Evolutionary conservation across 2,888 invertebrate species (phyloP).

Genomic region (Nipponacmea schrenckii): DNA sequence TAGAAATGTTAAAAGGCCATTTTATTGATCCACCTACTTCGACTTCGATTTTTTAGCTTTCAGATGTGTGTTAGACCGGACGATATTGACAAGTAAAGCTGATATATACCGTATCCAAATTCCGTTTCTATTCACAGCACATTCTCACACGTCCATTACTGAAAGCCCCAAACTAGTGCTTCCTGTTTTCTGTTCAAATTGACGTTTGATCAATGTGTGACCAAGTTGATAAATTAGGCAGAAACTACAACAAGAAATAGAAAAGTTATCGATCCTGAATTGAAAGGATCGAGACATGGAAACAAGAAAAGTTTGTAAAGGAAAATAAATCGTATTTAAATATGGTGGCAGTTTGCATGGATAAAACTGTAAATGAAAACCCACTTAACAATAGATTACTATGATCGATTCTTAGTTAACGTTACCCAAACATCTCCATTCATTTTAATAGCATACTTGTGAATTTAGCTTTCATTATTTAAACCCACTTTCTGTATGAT

Average conservation of each 20-base stretch:
- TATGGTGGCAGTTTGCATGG: neutral
- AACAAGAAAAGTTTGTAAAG: conserved; percentile 4
- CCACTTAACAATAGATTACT: neutral
- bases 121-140: neutral
- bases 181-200: neutral
- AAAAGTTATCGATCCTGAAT: neutral
- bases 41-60: neutral
- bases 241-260: conserved; percentile 1
- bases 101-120: conserved; percentile 7
- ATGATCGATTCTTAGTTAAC: conserved; percentile 4
- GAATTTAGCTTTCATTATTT: conserved; percentile 7
- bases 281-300: conserved; percentile 3
- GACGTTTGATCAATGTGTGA: conserved; percentile 2
- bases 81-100: neutral
- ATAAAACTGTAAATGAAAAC: conserved; percentile 2
- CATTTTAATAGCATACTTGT: conserved; percentile 2
- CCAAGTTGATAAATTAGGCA: conserved; percentile 3
- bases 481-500: conserved; percentile 5
- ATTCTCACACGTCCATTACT: neutral
- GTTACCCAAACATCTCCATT: conserved; percentile 5
- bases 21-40: neutral
- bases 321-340: conserved; percentile 7
- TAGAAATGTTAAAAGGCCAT: neutral
- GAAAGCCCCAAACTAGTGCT: neutral
- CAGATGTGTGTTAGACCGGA: neutral